Evolutionary conservation across 1,140 invertebrate species (phyloP).

Genomic region (Micrasema longulum): DNA sequence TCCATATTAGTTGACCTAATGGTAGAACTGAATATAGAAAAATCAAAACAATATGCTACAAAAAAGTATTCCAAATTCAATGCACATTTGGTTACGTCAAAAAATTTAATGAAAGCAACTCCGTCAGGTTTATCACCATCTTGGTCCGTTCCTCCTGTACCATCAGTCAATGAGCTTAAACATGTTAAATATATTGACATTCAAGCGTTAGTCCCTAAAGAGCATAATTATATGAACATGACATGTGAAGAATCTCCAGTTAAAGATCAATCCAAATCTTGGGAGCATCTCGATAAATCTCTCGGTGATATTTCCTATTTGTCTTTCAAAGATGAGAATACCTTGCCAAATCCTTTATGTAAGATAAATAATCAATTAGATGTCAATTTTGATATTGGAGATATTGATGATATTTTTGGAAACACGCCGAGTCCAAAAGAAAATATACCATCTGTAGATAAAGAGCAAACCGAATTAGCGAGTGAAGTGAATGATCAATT

Average conservation of each 20-base stretch:
- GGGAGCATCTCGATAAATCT: not conserved
- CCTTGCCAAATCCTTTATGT: not conserved
- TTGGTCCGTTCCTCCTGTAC: constrained; percentile 19
- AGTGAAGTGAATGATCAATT: not conserved
- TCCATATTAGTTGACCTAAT: constrained; percentile 60
- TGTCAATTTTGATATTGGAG: constrained; percentile 44
- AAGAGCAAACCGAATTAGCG: not conserved
- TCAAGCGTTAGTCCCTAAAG: constrained; percentile 1
- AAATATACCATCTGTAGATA: not conserved
- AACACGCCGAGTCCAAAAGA: constrained; percentile 42
- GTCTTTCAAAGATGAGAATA: not conserved
- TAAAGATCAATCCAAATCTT: not conserved
- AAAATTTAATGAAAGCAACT: not conserved
- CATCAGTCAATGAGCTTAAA: constrained; percentile 15
- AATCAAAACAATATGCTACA: constrained; percentile 45
- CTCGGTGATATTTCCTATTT: not conserved
- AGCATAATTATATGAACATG: constrained; percentile 3
- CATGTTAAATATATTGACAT: constrained; percentile 27
- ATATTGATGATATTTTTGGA: constrained; percentile 64
- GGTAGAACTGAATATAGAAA: constrained; percentile 61
- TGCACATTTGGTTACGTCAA: not conserved
- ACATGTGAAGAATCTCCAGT: not conserved
- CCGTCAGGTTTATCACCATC: constrained; percentile 12
- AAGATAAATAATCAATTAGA: constrained; percentile 2
- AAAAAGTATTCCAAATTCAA: constrained; percentile 10